Evolutionary conservation across 2,888 invertebrate genomes (phyloP).

Genomic region (Spilosoma lubricipeda): DNA sequence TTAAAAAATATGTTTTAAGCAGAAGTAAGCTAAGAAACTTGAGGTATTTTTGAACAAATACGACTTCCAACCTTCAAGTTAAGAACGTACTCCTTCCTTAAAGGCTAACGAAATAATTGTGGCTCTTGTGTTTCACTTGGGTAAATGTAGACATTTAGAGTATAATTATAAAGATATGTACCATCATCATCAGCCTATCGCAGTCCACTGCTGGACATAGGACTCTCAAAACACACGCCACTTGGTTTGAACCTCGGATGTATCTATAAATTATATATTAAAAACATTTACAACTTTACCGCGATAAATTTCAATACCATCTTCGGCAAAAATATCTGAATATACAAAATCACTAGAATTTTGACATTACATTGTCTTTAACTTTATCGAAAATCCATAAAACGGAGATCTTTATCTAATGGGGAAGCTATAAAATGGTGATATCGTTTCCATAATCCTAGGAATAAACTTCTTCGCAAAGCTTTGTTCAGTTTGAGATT

Average conservation of each 20-base stretch:
- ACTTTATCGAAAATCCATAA: constrained; percentile 35
- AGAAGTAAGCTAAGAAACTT: too few species aligned
- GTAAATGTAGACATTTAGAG: too few species aligned
- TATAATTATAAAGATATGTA: too few species aligned
- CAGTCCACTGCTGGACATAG: too few species aligned
- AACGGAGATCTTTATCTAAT: constrained; percentile 40
- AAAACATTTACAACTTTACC: neutral
- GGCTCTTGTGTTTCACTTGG: too few species aligned
- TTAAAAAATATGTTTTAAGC: too few species aligned
- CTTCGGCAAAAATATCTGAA: neutral
- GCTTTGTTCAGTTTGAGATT: constrained; percentile 27
- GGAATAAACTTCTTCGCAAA: constrained; percentile 43
- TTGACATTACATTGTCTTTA: neutral
- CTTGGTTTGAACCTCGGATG: too few species aligned
- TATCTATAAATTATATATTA: neutral
- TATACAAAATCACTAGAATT: neutral
- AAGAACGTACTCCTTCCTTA: neutral
- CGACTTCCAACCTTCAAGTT: neutral
- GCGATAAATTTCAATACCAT: neutral
- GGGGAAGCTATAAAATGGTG: constrained; percentile 46
- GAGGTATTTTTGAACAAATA: neutral
- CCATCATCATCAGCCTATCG: too few species aligned
- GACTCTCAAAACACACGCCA: too few species aligned
- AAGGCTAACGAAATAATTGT: neutral
- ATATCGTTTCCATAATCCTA: constrained; percentile 47